Evolutionary conservation across 1,140 invertebrate genomes (phyloP), one percentile per base, ranked within the genome.

Genomic region (Drosophila triauraria): DNA sequence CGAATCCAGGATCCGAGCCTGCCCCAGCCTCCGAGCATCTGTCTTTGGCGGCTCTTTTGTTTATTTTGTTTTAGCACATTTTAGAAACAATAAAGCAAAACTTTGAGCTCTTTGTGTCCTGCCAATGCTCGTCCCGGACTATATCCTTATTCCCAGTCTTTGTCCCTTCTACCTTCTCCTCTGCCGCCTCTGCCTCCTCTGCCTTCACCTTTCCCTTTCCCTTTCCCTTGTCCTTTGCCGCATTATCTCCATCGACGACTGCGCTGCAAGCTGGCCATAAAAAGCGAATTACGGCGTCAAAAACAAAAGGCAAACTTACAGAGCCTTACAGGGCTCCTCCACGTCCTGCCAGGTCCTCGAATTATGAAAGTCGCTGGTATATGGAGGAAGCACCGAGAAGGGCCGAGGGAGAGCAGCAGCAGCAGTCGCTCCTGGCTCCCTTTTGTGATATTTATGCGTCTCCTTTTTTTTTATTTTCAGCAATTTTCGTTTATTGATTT

Each of bases 71-170:
- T 86, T 86, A 78, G 83, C 83, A 86, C 84, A 86, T 86, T 86
- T 87, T 87, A 70, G 84, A 88, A 87, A 83, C 84, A 87, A 87
- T 88, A 87, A 87, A 87, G 76, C 76, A 80, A 88, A 87, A 87
- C 80, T 87, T 86, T 83, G 80, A 78, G 77, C 85, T 70, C 75
- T 86, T 88, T 88, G 79, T 80, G 76, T 80, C 74, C 74, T 76
- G 71, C 54, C 72, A 40, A 63, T 75, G 50, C 58, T 63, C 59
- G 23, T 57, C 72, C 59, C 38, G 13, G 23, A 35, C 58, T 46
- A 57, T 60, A 54, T 69, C 47, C 53, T 40, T 40, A 25, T 40
- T 10, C 53, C 53, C 20, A 2, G 35, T 6, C 20, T 10, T 13
- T 35, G 44, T 38, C 46, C 57, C n/a, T 12, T 32, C 30, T 32